A percentile compares a stretch with the other conserved stretches of the same genome.
phyloP scores from a whole-genome alignment of 2,888 invertebrate genomes.

The Acronicta alni region DNA sequence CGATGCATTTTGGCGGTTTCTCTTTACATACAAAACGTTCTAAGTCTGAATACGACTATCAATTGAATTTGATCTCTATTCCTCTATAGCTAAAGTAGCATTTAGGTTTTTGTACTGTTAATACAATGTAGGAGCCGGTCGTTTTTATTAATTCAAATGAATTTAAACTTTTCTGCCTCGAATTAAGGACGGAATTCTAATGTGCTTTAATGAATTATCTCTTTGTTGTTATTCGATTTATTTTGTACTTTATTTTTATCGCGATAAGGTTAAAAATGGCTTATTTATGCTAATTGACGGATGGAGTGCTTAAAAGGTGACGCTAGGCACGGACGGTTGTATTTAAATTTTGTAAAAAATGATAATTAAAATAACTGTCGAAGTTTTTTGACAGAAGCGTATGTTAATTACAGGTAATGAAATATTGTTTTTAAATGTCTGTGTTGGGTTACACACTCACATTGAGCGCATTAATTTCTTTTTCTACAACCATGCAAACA shows the following conservation, averaged over 20 bases:
- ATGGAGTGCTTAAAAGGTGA: slow-evolving; percentile 66
- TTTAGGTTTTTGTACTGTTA: slow-evolving; percentile 61
- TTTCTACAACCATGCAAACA: no score
- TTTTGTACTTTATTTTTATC: slow-evolving; percentile 49
- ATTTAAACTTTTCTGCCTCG: slow-evolving; percentile 67
- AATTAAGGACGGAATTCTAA: slow-evolving; percentile 68
- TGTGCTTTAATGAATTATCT: slow-evolving; percentile 62
- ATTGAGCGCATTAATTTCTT: no score
- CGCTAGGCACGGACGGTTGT: slow-evolving; percentile 62
- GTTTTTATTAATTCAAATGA: slow-evolving; percentile 65
- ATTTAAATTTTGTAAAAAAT: slow-evolving; percentile 64
- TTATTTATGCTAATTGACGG: slow-evolving; percentile 55
- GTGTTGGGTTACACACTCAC: background rate
- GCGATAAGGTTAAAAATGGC: slow-evolving; percentile 55
- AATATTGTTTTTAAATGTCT: slow-evolving; percentile 27
- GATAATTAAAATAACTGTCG: slow-evolving; percentile 60
- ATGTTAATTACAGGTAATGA: slow-evolving; percentile 52
- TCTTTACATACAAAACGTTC: slow-evolving; percentile 69
- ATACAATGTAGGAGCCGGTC: slow-evolving; percentile 59
- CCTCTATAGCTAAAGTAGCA: slow-evolving; percentile 59
- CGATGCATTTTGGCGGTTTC: slow-evolving; percentile 88
- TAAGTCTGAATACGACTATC: slow-evolving; percentile 60
- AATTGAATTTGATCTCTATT: slow-evolving; percentile 65
- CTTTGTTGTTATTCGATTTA: slow-evolving; percentile 39
- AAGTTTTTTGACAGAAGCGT: slow-evolving; percentile 54